These are phyloP conservation scores for Morinoia aosen DNA, from an alignment of 2,888 invertebrate species.

Conservation along the genomic window DNA sequence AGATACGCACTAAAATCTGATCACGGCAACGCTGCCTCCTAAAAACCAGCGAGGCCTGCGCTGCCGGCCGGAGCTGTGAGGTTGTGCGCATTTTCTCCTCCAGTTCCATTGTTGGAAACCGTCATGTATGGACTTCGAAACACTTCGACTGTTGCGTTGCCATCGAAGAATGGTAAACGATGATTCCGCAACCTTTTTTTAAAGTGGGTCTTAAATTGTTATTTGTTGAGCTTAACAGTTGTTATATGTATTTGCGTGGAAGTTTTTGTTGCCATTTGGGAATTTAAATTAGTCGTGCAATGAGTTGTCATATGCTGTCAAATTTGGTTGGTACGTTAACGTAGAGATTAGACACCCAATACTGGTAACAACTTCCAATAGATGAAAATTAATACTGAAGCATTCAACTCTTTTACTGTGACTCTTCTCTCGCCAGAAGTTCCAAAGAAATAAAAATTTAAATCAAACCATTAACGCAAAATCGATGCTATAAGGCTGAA, in stretches of 20 bases:
- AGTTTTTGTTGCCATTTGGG: not conserved
- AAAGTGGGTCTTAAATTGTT: not conserved
- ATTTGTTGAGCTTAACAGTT: not conserved
- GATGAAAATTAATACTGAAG: not conserved
- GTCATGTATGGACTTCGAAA: not conserved
- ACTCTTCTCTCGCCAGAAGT: not conserved
- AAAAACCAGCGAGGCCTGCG: not conserved
- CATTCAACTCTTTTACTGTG: not conserved
- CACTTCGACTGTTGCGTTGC: not conserved
- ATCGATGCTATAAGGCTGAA: not conserved
- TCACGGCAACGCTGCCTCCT: not conserved
- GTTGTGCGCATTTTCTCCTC: not conserved
- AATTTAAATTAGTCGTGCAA: not conserved
- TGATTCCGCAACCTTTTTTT: not conserved
- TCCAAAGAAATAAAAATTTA: not conserved
- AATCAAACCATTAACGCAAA: not conserved
- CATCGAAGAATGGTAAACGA: not conserved
- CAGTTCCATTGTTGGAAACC: not conserved
- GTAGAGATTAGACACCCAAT: not conserved
- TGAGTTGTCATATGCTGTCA: not conserved
- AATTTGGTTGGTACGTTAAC: not conserved
- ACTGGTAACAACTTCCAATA: not conserved
- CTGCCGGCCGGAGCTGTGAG: not conserved
- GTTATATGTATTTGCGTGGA: not conserved
- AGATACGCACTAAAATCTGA: slow-evolving; percentile 49